Base-by-base conservation (phyloP, 1,140 invertebrate genomes). In the Mactra quadrangularis region DNA sequence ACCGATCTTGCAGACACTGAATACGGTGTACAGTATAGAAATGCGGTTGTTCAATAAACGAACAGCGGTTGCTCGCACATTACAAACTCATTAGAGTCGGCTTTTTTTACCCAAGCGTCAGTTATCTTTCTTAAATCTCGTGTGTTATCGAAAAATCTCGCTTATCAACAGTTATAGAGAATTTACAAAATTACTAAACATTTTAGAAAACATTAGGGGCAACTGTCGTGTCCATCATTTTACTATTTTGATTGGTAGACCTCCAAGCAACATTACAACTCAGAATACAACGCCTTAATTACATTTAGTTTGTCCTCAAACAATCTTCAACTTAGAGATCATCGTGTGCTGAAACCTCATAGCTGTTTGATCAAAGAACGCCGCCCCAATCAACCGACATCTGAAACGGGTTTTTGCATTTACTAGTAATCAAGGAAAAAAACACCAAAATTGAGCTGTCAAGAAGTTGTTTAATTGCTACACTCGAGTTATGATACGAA, bases 181-280 rank as follows among this genome's bases (percentile, higher is more conserved):
- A 76, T 76, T 76, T 62, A 76, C 59, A 76, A 76, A 76, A 76
- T 76, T 76, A 62, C 74, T 47, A 38, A 76, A 76, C 55, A 62
- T 45, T 76, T 76, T 76, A 76, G 74, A 76, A 76, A 60, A 62
- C 59, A 50, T 76, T 47, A 50, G 38, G 33, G 33, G 25, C 74
- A 76, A 76, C 74, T 76, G 74, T 62, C 29, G 59, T 64, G 74
- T 76, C 74, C 74, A 62, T 76, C 74, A 76, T 19, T 1, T 6
- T 22, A 55, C 19, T 17, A 57, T 7, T 55, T 55, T 55, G 52
- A 72, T 57, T 38, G 29, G 31, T 64, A 47, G 74, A 50, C 74
- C 74, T 76, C 74, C 74, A 22, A 45, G n/a, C 27, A 29, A 68
- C 22, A 27, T 19, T 4, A 41, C 64, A 31, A 22, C 45, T 29